Conservation (phyloP, 2,113 vertebrate genomes). For the Anguilla japonica region DNA sequence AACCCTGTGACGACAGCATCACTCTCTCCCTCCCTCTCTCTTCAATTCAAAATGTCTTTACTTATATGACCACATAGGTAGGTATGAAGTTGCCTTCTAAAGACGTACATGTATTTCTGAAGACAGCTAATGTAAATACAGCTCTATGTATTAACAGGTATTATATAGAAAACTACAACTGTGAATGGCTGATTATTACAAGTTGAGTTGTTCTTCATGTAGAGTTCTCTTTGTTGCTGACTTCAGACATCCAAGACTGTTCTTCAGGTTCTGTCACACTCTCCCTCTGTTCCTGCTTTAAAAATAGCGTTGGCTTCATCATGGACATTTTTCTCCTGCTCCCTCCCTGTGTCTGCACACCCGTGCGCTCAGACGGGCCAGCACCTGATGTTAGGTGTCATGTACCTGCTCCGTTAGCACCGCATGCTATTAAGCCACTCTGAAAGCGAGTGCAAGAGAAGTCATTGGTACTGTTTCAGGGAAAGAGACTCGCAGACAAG, state of each 20-base stretch:
- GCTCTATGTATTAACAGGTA: too few relatives aligned
- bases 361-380: not conserved
- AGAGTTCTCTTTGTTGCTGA: not conserved
- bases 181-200: not conserved
- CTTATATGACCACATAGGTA: not conserved
- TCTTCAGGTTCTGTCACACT: not conserved
- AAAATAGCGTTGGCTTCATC: not conserved
- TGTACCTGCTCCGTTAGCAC: not conserved
- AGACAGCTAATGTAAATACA: too few relatives aligned
- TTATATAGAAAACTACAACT: too few relatives aligned
- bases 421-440: not conserved
- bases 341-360: not conserved
- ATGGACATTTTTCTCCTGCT: not conserved
- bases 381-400: not conserved
- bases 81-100: not conserved
- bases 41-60: slow-evolving; percentile 15
- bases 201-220: not conserved
- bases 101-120: not conserved
- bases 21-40: slow-evolving; percentile 1
- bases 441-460: not conserved
- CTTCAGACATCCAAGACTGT: not conserved
- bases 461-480: not conserved
- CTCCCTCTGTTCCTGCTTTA: not conserved
- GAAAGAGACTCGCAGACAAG: not conserved
- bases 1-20: not conserved